phyloP scores from a whole-genome alignment of 2,888 invertebrate species.

The Drosophila affinis region DNA sequence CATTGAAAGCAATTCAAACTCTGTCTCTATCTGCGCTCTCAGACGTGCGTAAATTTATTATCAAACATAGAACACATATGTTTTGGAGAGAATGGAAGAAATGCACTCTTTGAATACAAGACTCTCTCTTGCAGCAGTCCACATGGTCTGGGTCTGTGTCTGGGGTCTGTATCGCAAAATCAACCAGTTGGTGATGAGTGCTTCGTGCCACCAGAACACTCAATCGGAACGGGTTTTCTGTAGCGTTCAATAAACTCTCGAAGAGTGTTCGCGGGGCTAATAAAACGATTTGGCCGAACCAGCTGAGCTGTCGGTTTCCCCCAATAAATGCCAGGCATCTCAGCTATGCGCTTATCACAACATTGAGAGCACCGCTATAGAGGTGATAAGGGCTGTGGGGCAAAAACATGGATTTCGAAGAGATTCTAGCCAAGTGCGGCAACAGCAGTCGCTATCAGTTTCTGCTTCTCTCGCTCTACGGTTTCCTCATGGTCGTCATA shows the following conservation, averaged over 20 bases:
- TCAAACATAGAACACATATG: conserved; percentile 17
- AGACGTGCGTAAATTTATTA: neutral
- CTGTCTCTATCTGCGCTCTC: too few relatives aligned
- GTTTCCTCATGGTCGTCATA: conserved; percentile 84
- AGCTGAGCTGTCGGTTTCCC: conserved; percentile 20
- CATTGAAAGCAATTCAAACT: too few relatives aligned
- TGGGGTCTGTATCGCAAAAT: too few relatives aligned
- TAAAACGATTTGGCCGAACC: conserved; percentile 29
- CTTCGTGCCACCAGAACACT: conserved; percentile 44
- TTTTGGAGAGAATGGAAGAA: conserved; percentile 7
- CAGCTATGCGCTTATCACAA: conserved; percentile 47
- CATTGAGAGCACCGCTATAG: conserved; percentile 9
- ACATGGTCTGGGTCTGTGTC: neutral
- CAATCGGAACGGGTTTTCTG: conserved; percentile 58
- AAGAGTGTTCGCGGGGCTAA: neutral
- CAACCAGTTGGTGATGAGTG: conserved; percentile 56
- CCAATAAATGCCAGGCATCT: conserved; percentile 12
- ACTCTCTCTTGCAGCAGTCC: neutral
- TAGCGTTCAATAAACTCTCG: too few relatives aligned
- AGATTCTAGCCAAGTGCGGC: conserved; percentile 85
- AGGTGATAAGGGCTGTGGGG: neutral
- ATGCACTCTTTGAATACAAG: neutral
- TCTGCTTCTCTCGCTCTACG: conserved; percentile 84
- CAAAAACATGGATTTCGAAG: conserved; percentile 83
- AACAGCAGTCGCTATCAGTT: conserved; percentile 85